These are phyloP conservation scores for Scolanthus callimorphus DNA, from an alignment of 92 coral and sea anemone genomes.

Conservation along the genomic window DNA sequence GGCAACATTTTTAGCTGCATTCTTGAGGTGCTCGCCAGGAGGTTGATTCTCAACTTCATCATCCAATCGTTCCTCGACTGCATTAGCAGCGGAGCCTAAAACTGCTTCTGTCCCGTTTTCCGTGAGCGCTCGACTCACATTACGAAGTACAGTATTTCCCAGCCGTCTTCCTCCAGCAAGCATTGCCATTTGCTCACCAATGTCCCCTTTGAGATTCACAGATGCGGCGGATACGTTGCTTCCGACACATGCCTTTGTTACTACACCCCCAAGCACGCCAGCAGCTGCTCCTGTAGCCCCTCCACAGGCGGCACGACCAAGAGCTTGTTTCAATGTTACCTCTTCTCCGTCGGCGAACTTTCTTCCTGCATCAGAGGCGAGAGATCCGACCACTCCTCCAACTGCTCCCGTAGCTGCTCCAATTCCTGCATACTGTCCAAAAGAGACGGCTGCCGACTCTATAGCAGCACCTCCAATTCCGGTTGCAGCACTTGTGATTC, in stretches of 20 bases:
- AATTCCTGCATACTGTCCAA: slow-evolving; percentile 5
- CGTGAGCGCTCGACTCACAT: slow-evolving; percentile 8
- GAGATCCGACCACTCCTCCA: slow-evolving; percentile 9
- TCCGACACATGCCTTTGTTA: slow-evolving; percentile 12
- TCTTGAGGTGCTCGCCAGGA: slow-evolving; percentile 7
- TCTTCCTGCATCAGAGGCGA: slow-evolving; percentile 13
- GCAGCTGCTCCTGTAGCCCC: slow-evolving; percentile 13
- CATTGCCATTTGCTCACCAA: slow-evolving; percentile 9
- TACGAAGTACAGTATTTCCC: slow-evolving; percentile 1
- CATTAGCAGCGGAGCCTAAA: slow-evolving; percentile 1
- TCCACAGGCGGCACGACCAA: slow-evolving; percentile 17
- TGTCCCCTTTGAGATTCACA: slow-evolving; percentile 19
- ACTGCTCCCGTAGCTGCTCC: slow-evolving; percentile 33
- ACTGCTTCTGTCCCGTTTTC: slow-evolving; percentile 14
- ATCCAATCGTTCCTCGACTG: slow-evolving; percentile 26
- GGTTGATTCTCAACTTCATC: slow-evolving; percentile 27
- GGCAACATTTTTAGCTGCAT: slow-evolving; percentile 4
- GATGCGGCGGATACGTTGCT: slow-evolving; percentile 10
- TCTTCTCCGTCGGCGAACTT: slow-evolving; percentile 22
- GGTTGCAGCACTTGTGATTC: slow-evolving; percentile 7
- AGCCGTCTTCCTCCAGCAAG: slow-evolving; percentile 10
- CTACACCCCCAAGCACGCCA: slow-evolving; percentile 21
- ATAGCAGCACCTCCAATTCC: slow-evolving; percentile 35
- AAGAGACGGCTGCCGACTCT: slow-evolving; percentile 8
- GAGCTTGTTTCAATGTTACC: slow-evolving; percentile 20